Evolutionary conservation across 2,797 vertebrate species (phyloP).

Genomic region (Chrosomus eos): DNA sequence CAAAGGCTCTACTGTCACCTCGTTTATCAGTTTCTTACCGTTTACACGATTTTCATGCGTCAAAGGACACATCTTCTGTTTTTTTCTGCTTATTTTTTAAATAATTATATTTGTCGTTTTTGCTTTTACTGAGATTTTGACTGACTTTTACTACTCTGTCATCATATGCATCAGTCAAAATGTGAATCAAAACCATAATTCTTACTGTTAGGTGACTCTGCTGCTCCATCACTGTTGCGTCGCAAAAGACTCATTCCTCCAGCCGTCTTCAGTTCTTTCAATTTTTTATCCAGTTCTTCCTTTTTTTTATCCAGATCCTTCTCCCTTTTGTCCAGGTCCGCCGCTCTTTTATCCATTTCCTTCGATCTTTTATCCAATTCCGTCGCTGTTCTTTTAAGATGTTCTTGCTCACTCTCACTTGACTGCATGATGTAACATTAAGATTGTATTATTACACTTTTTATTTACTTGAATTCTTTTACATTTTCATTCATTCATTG

Average conservation of each 20-base stretch:
- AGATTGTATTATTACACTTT: background rate
- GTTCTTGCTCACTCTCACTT: background rate
- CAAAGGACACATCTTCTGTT: background rate
- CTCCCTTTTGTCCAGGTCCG: background rate
- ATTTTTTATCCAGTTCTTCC: too few relatives aligned
- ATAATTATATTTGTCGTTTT: background rate
- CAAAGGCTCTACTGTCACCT: background rate
- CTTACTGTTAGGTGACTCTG: background rate
- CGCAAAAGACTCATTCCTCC: background rate
- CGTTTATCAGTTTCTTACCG: background rate
- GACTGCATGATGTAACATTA: background rate
- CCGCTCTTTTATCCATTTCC: background rate
- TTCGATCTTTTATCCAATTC: background rate
- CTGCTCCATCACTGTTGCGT: accelerated
- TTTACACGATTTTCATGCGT: background rate
- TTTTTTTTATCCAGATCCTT: background rate
- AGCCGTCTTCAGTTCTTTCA: background rate
- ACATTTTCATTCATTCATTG: too few relatives aligned
- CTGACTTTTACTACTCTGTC: background rate
- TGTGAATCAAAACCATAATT: background rate
- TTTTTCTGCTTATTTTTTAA: background rate
- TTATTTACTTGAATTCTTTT: background rate
- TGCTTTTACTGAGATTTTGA: background rate
- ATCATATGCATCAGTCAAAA: background rate
- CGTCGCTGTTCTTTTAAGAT: too few relatives aligned